These are phyloP conservation scores for Tachycineta bicolor DNA, from an alignment of 2,113 vertebrate species.

Conservation along the genomic window DNA sequence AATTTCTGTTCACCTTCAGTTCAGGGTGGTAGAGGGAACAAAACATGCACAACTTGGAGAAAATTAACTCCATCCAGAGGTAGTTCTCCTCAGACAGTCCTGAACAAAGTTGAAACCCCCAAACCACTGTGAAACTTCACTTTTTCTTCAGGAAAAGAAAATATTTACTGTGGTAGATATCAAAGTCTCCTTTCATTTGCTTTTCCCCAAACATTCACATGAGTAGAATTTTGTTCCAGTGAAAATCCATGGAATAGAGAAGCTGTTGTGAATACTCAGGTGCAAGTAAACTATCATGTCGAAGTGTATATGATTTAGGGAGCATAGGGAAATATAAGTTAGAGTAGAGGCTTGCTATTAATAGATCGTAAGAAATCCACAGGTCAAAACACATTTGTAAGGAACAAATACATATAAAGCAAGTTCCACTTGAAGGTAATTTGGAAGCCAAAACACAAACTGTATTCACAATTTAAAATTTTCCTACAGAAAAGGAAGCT, in stretches of 20 bases:
- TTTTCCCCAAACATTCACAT: neutral
- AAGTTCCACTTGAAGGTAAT: neutral
- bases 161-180: neutral
- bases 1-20: neutral
- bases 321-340: neutral
- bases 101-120: neutral
- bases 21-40: neutral
- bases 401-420: neutral
- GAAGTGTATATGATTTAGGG: neutral
- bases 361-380: neutral
- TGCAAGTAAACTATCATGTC: neutral
- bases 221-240: neutral
- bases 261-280: neutral
- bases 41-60: neutral
- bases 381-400: neutral
- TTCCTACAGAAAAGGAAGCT: neutral
- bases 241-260: neutral
- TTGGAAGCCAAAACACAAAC: neutral
- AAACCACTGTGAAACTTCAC: neutral
- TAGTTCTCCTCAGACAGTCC: neutral
- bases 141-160: neutral
- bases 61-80: neutral
- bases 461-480: neutral
- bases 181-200: slow-evolving; percentile 10
- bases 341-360: neutral